Conservation (phyloP, 2,888 invertebrate species). For the Galerucella pusilla region DNA sequence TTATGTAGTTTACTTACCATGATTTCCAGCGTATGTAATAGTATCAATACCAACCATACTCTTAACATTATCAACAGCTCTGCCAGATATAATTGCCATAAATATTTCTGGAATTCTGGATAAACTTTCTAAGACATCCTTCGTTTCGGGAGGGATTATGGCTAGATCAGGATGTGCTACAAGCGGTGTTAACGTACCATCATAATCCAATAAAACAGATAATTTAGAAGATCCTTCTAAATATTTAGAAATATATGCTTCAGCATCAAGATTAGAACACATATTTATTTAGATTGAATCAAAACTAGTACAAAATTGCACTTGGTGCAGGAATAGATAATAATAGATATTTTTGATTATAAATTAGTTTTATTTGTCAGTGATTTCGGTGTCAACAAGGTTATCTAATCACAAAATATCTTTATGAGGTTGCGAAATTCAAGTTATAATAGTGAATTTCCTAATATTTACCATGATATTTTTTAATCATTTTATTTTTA, state of each 20-base stretch:
- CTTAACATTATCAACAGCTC: conserved; percentile 87
- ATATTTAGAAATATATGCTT: conserved; percentile 46
- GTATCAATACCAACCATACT: conserved; percentile 90
- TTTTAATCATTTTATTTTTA: not conserved
- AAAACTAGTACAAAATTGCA: not conserved
- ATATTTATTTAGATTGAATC: conserved; percentile 12
- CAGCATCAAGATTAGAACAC: conserved; percentile 41
- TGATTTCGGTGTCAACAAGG: conserved; percentile 20
- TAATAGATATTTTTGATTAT: not conserved
- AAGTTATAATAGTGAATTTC: not conserved
- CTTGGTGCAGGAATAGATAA: not conserved
- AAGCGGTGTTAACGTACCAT: conserved; percentile 88
- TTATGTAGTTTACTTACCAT: conserved; percentile 66
- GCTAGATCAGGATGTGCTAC: conserved; percentile 91
- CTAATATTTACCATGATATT: too few relatives aligned
- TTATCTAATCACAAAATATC: conserved; percentile 13
- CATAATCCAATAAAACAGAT: conserved; percentile 86
- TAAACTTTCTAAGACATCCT: conserved; percentile 80
- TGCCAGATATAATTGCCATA: conserved; percentile 86
- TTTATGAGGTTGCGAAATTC: not conserved
- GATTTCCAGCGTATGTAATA: conserved; percentile 90
- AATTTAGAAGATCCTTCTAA: conserved; percentile 67
- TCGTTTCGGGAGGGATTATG: conserved; percentile 84
- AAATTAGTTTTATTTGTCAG: conserved; percentile 5
- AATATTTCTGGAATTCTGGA: conserved; percentile 86